Percentiles rank a stretch among this genome's conserved stretches.
Evolutionary conservation across 1,140 invertebrate species (phyloP).

Genomic region (Magallana ariakensis): DNA sequence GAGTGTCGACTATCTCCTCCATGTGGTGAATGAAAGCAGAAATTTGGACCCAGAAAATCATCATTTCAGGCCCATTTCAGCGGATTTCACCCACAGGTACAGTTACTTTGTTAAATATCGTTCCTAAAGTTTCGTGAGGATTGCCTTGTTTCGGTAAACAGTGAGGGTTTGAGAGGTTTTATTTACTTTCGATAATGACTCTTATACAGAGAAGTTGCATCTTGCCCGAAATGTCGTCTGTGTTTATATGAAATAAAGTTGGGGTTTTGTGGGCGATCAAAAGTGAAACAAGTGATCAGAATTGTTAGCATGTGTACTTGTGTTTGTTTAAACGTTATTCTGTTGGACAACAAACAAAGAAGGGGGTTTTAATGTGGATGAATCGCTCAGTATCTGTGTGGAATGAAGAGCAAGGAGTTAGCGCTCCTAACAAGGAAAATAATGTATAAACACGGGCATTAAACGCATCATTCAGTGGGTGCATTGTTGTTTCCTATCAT

Average conservation of each 20-base stretch:
- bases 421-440: conserved; percentile 19
- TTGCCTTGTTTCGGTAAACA: not conserved
- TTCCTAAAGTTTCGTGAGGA: not conserved
- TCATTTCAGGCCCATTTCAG: not conserved
- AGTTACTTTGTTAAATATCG: not conserved
- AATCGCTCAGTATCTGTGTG: not conserved
- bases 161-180: conserved; percentile 5
- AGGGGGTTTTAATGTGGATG: not conserved
- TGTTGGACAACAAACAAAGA: conserved; percentile 28
- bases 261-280: not conserved
- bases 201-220: conserved; percentile 31
- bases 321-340: not conserved
- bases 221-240: not conserved
- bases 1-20: conserved; percentile 26
- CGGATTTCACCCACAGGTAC: conserved; percentile 14
- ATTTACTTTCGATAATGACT: conserved; percentile 34
- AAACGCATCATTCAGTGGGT: conserved; percentile 14
- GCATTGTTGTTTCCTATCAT: not conserved
- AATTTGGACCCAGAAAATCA: conserved; percentile 31
- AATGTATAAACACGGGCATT: not conserved
- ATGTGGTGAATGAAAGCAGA: conserved; percentile 19
- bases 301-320: not conserved
- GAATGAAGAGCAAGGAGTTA: conserved; percentile 1
- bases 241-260: conserved; percentile 2
- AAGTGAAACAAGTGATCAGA: not conserved